A percentile compares a stretch with the other conserved stretches of the same genome.
phyloP scores from a whole-genome alignment of 2,113 vertebrate genomes.

The Eubucco bourcierii region DNA sequence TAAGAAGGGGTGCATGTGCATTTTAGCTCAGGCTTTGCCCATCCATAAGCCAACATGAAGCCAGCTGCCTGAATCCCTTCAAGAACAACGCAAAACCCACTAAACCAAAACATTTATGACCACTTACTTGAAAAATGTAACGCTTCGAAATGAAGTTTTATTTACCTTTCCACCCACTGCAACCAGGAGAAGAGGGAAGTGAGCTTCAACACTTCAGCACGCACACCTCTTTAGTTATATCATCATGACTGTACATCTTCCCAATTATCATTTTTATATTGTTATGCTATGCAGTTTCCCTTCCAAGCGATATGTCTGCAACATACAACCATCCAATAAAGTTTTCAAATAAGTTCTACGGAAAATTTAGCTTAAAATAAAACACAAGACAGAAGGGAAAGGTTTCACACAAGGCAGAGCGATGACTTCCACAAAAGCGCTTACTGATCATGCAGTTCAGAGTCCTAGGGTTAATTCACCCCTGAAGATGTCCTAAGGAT shows the following conservation, averaged over 20 bases:
- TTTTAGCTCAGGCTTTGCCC: not conserved
- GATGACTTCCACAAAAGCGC: not conserved
- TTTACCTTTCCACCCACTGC: not conserved
- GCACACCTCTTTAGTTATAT: not conserved
- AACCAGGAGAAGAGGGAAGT: not conserved
- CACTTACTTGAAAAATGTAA: not conserved
- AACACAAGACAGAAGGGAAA: not conserved
- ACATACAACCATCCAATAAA: not conserved
- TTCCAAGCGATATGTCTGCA: fast-evolving
- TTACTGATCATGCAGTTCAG: not conserved
- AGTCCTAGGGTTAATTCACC: not conserved
- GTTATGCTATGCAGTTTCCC: not conserved
- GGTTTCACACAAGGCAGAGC: not conserved
- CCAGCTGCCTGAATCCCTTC: not conserved
- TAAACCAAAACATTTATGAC: not conserved
- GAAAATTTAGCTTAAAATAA: not conserved
- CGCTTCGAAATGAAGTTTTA: not conserved
- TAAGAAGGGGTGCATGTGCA: fast-evolving
- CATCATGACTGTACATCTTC: not conserved
- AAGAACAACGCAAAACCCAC: not conserved
- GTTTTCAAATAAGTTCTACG: not conserved
- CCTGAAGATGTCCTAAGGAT: fast-evolving
- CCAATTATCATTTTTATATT: not conserved
- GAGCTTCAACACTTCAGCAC: not conserved
- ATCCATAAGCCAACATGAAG: not conserved